Evolutionary conservation across 2,888 invertebrate species (phyloP), one percentile per base, ranked within the genome.

Genomic region (Quadriops clusia): DNA sequence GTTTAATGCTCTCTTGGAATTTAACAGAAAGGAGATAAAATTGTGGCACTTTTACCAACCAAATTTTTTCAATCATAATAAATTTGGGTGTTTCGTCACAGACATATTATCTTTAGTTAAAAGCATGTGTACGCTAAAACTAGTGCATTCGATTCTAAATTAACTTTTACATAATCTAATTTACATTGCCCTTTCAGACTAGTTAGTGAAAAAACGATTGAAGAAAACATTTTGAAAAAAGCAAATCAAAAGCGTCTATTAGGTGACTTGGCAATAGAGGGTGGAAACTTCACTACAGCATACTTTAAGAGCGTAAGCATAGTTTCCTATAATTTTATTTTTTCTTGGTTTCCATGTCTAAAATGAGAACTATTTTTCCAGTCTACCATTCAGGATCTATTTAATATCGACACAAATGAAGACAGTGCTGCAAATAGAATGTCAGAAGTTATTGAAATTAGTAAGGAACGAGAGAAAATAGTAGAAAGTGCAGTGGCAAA

Each of bases 171-270:
- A n/a, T n/a, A n/a, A n/a, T n/a, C n/a, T 21, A 21, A 24, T 27
- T 28, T 10, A 18, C 23, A 23, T 17, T 38, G 32, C 28, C 33
- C 41, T 37, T 31, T 10, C 44, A 84, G 97, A 38, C 69, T 99
- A 47, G 86, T 99, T 36, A 93, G 94, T 56, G 90, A 94, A 58
- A 84, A 80, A 63, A 97, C 98, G 6, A 86, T 98, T 23, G 98
- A 98, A 68, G 98, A 99, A 63, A 99, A 99, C 64, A 99, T 98
- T 50, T 64, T 98, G 51, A 94, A 93, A 64, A 99, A 98, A 63
- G 98, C 98, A 3, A 90, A 89, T 61, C 95, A 98, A 63, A 98
- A 99, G 63, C 74, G 94, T 39, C 68, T 91, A 56, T 73, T 98
- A 15, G 94, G 94, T 29, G 90, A 94, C 63, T 73, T 97, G 54